Evolutionary conservation across 2,113 vertebrate species (phyloP).

Genomic region (Cheirogaleus medius): DNA sequence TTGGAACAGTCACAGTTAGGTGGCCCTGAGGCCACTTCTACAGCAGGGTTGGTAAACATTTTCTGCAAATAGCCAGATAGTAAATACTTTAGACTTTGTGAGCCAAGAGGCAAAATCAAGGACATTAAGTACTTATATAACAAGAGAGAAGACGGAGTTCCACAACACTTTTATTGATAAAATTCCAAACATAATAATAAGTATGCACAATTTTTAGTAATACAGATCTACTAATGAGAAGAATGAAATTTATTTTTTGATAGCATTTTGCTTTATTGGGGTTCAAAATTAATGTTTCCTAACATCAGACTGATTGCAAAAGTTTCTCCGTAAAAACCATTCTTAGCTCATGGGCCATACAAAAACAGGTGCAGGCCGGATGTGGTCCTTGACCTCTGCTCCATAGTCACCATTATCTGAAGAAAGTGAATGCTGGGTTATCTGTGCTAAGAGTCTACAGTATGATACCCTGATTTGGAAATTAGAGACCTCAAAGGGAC

Average conservation of each 20-base stretch:
- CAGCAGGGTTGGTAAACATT: neutral
- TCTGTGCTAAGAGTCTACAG: neutral
- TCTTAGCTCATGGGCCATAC: neutral
- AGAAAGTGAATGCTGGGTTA: neutral
- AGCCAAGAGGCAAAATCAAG: conserved; percentile 25
- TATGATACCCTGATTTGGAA: neutral
- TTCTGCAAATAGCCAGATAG: neutral
- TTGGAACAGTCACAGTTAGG: neutral
- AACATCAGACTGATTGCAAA: neutral
- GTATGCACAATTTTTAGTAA: neutral
- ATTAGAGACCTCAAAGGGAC: neutral
- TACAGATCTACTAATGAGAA: neutral
- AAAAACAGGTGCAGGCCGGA: neutral
- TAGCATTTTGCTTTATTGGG: neutral
- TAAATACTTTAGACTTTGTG: conserved; percentile 6
- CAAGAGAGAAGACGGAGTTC: neutral
- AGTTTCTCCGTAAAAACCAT: neutral
- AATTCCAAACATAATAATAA: neutral
- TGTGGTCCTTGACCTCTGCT: neutral
- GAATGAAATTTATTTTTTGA: neutral
- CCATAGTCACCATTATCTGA: neutral
- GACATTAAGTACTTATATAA: neutral
- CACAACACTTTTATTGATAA: neutral
- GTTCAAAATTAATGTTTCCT: neutral
- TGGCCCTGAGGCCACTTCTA: neutral